These are phyloP conservation scores for Drosophila nasuta DNA, from an alignment of 1,140 invertebrate genomes.

Conservation along the genomic window DNA sequence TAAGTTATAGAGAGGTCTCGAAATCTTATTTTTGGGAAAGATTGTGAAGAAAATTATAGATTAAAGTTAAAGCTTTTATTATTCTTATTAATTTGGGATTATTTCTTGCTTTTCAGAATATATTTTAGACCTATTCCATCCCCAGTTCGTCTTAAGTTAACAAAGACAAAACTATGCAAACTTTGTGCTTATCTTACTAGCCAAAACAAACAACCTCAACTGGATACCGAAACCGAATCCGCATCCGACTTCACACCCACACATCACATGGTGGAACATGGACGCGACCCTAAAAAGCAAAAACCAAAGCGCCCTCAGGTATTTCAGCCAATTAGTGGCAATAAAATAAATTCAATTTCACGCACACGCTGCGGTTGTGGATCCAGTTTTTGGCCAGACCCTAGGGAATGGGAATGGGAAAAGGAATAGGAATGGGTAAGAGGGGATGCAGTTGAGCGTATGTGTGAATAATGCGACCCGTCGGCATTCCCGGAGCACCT, in stretches of 20 bases:
- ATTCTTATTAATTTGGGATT: too few relatives aligned
- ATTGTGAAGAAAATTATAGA: neutral
- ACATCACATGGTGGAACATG: neutral
- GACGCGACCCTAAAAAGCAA: conserved; percentile 8
- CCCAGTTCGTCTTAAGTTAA: neutral
- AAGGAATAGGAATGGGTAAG: neutral
- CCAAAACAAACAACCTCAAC: conserved; percentile 34
- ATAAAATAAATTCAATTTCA: conserved; percentile 84
- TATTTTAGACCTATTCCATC: neutral
- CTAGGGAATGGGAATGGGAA: conserved; percentile 31
- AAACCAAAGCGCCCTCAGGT: conserved; percentile 66
- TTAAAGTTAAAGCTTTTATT: too few relatives aligned
- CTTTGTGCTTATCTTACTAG: conserved; percentile 11
- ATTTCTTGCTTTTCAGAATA: neutral
- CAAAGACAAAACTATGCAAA: conserved; percentile 15
- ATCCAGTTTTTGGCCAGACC: conserved; percentile 27
- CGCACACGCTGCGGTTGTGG: conserved; percentile 56
- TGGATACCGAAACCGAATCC: neutral
- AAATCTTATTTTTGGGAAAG: neutral
- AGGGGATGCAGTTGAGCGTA: conserved; percentile 67
- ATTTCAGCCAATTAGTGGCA: conserved; percentile 84
- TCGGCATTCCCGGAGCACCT: conserved; percentile 52
- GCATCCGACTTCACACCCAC: neutral
- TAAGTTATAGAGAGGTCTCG: neutral
- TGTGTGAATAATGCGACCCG: conserved; percentile 79